A percentile compares a stretch with the other conserved stretches of the same genome.
These are phyloP conservation scores for Drosophila melanogaster DNA, from an alignment of 1,140 invertebrate species.

Conservation along the genomic window Release_6_plus_ISO1_MT NT_033777.3:22563501-22564000, in stretches of 20 bases:
- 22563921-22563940: conserved; percentile 59
- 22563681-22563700: conserved; percentile 25
- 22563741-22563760: conserved; percentile 3
- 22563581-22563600: conserved; percentile 17
- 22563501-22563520: conserved; percentile 5
- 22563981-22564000: conserved; percentile 1
- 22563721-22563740: conserved; percentile 28
- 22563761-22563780: conserved; percentile 17
- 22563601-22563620: conserved; percentile 7
- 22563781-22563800: conserved; percentile 26
- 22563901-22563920: conserved; percentile 34
- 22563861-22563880: conserved; percentile 58
- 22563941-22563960: conserved; percentile 58
- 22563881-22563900: conserved; percentile 51
- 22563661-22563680: conserved; percentile 20
- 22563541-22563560: conserved; percentile 39
- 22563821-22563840: conserved; percentile 42
- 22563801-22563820: conserved; percentile 52
- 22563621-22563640: conserved; percentile 9
- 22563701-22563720: conserved; percentile 2
- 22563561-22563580: conserved; percentile 10
- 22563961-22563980: conserved; percentile 16
- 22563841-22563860: conserved; percentile 70
- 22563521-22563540: neutral
- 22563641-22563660: conserved; percentile 37